These are phyloP conservation scores for Bufotes viridis DNA, from an alignment of 2,797 vertebrate species.

Conservation along the genomic window DNA sequence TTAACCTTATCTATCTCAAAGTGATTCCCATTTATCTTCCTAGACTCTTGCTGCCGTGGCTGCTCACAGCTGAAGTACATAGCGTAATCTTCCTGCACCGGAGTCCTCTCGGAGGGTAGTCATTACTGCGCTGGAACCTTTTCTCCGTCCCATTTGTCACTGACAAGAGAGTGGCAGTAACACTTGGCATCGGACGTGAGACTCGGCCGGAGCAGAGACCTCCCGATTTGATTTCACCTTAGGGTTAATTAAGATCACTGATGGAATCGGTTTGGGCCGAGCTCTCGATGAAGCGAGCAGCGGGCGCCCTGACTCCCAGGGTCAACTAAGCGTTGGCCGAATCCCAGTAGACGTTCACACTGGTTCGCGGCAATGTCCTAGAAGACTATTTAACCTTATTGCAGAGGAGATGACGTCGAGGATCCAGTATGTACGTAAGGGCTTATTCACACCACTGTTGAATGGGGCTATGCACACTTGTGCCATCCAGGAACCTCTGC, in stretches of 20 bases:
- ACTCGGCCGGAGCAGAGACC: neutral
- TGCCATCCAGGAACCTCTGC: no score
- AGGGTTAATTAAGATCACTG: conserved; percentile 37
- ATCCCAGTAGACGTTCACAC: neutral
- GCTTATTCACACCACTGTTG: no score
- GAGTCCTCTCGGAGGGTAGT: neutral
- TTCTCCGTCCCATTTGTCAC: neutral
- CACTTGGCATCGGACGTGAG: neutral
- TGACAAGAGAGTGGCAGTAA: neutral
- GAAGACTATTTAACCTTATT: conserved; percentile 1
- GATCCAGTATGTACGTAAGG: no score
- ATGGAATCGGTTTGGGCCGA: neutral
- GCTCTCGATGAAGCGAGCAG: neutral
- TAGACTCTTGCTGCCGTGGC: neutral
- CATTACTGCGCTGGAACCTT: neutral
- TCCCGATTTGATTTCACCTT: conserved; percentile 15
- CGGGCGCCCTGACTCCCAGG: neutral
- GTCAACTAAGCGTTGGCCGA: neutral
- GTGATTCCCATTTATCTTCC: neutral
- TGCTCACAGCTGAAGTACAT: no score
- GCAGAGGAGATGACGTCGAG: neutral
- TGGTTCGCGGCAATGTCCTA: neutral
- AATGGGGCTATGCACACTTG: no score
- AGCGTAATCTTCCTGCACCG: neutral
- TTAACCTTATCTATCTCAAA: neutral